phyloP scores from a whole-genome alignment of 2,113 vertebrate species.

The Ctenodactylus gundi region DNA sequence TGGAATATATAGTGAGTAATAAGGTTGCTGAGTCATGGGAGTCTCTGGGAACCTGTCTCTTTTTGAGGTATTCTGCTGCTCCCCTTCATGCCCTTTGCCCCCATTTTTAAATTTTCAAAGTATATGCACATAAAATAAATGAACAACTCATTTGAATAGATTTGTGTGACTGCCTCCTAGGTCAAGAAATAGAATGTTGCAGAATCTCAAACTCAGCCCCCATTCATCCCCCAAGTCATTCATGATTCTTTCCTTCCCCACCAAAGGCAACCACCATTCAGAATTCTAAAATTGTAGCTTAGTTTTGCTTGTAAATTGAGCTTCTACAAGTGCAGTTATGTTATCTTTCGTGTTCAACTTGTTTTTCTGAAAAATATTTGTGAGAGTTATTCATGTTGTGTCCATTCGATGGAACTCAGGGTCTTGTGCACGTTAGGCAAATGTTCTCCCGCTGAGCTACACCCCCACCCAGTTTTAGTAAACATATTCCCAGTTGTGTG shows the following conservation, averaged over 20 bases:
- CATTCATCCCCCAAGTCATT: background rate
- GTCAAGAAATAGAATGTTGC: background rate
- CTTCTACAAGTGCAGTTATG: background rate
- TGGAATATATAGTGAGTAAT: background rate
- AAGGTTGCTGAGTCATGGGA: background rate
- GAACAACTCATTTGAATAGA: background rate
- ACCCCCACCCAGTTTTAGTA: background rate
- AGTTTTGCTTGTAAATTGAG: background rate
- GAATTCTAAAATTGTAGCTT: background rate
- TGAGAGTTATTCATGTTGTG: background rate
- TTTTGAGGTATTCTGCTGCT: background rate
- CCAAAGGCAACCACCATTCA: background rate
- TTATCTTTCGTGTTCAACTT: background rate
- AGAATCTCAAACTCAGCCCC: background rate
- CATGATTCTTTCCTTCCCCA: background rate
- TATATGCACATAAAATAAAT: background rate
- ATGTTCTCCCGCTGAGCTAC: background rate
- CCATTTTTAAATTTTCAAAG: background rate
- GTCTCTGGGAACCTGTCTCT: no score
- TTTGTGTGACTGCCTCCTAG: background rate
- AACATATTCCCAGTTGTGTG: conserved; percentile 1
- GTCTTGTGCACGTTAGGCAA: background rate
- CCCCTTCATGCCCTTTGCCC: background rate
- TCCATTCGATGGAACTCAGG: background rate
- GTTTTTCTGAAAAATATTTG: background rate